Percentiles rank a stretch among this genome's conserved stretches.
phyloP scores from a whole-genome alignment of 1,140 invertebrate species.

The Metaphire vulgaris region DNA sequence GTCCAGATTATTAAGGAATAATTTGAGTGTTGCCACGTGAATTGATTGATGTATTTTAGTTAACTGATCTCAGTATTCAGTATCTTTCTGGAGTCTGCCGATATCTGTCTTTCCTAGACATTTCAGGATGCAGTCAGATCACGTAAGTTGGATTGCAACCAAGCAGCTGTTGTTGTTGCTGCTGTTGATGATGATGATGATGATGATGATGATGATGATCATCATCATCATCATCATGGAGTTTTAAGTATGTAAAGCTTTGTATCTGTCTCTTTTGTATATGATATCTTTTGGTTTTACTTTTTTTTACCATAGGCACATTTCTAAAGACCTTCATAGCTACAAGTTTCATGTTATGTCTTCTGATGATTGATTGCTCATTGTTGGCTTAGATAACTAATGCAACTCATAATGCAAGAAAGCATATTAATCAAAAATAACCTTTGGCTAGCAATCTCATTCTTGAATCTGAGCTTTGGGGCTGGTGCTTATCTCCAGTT shows the following conservation, averaged over 20 bases:
- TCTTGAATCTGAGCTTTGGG: too few relatives aligned
- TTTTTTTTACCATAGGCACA: too few relatives aligned
- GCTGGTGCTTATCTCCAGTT: too few relatives aligned
- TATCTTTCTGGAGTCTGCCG: slow-evolving; percentile 53
- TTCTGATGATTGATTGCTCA: too few relatives aligned
- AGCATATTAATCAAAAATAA: too few relatives aligned
- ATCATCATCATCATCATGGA: neutral
- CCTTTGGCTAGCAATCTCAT: too few relatives aligned
- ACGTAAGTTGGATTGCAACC: slow-evolving; percentile 39
- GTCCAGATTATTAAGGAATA: neutral
- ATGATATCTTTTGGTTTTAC: too few relatives aligned
- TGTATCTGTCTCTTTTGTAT: neutral
- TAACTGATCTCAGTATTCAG: slow-evolving; percentile 51
- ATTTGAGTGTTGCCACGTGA: neutral
- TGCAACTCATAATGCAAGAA: too few relatives aligned
- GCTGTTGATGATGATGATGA: neutral
- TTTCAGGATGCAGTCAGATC: slow-evolving; percentile 49
- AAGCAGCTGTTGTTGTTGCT: neutral
- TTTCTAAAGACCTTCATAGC: too few relatives aligned
- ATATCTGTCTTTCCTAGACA: slow-evolving; percentile 45
- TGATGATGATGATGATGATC: neutral
- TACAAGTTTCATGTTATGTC: too few relatives aligned
- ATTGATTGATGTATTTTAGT: slow-evolving; percentile 32
- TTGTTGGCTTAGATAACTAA: too few relatives aligned
- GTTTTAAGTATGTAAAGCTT: neutral